Evolutionary conservation across 2,888 invertebrate genomes (phyloP), one percentile per base, ranked within the genome.

Genomic region (Didymodactylos carnosus): DNA sequence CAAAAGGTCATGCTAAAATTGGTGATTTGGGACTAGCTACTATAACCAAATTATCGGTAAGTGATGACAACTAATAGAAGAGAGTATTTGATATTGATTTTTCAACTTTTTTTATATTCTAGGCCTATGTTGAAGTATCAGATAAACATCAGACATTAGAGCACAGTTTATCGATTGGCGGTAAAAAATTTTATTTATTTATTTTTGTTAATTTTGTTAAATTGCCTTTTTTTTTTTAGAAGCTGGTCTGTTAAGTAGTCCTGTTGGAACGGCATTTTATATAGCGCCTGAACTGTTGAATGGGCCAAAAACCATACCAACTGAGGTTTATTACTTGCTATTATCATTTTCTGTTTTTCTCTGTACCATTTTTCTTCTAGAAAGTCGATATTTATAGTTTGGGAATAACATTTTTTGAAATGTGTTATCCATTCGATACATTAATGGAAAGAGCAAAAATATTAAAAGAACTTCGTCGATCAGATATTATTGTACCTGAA

Each of bases 11-110:
- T 81, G 93, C 92, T 1, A 97, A 97, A 86, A 97, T 97, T 77
- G 97, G 95, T 16, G 97, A 97, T 84, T 97, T 97, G 83, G 97
- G 97, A 19, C 86, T 97, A 4, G 95, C 97, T 0, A 94, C 93
- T 14, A 49, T 46, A 16, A 39, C 27, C 25, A 46, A 46, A 49
- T 49, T 72, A 25, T 39, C 46, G 13, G 41, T 46, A 72, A n/a
- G 46, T 27, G n/a, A n/a, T n/a, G n/a, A n/a, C n/a, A n/a, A n/a
- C n/a, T n/a, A n/a, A n/a, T n/a, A n/a, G n/a, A n/a, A n/a, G n/a
- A n/a, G n/a, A n/a, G n/a, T n/a, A n/a, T n/a, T 72, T 10, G 14
- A 25, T 78, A 70, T 75, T 81, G 75, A 23, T 43, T 11, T 27
- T 41, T 25, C 13, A n/a, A 19, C 35, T 35, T 3, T n/a, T 19